Evolutionary conservation across 1,140 invertebrate genomes (phyloP).

Genomic region (Ooceraea biroi): DNA sequence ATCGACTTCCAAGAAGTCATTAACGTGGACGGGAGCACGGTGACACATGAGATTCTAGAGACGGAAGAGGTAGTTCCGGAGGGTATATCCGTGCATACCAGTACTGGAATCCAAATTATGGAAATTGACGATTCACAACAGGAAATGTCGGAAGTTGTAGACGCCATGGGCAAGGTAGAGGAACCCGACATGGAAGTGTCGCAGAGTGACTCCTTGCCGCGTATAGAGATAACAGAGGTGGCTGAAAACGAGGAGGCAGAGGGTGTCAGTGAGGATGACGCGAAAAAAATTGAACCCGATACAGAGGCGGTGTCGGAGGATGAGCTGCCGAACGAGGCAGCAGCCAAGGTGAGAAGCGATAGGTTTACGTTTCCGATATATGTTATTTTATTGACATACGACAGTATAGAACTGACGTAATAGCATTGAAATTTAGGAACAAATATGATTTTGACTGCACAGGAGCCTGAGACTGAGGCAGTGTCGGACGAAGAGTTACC

Average conservation of each 20-base stretch:
- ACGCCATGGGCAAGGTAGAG: slow-evolving; percentile 65
- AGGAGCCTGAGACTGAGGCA: slow-evolving; percentile 89
- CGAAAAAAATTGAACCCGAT: slow-evolving; percentile 87
- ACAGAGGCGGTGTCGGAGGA: slow-evolving; percentile 91
- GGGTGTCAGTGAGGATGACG: slow-evolving; percentile 47
- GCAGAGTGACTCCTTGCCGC: slow-evolving; percentile 22
- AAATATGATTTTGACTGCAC: slow-evolving; percentile 3
- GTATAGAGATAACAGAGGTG: slow-evolving; percentile 46
- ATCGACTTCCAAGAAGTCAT: slow-evolving; percentile 73
- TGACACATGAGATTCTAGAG: slow-evolving; percentile 74
- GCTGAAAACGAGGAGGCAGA: slow-evolving; percentile 49
- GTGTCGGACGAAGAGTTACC: slow-evolving; percentile 92
- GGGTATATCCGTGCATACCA: slow-evolving; percentile 54
- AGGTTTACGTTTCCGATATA: not conserved
- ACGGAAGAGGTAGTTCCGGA: slow-evolving; percentile 69
- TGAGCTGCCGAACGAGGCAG: slow-evolving; percentile 87
- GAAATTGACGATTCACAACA: slow-evolving; percentile 74
- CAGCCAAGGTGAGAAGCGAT: slow-evolving; percentile 79
- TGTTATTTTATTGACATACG: too few species aligned
- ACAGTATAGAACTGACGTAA: too few species aligned
- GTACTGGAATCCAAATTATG: slow-evolving; percentile 68
- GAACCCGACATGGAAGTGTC: slow-evolving; percentile 61
- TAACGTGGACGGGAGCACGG: slow-evolving; percentile 66
- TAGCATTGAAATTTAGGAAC: not conserved
- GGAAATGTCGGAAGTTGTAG: slow-evolving; percentile 64